Conservation (phyloP, 2,888 invertebrate genomes). For the Myathropa florea region DNA sequence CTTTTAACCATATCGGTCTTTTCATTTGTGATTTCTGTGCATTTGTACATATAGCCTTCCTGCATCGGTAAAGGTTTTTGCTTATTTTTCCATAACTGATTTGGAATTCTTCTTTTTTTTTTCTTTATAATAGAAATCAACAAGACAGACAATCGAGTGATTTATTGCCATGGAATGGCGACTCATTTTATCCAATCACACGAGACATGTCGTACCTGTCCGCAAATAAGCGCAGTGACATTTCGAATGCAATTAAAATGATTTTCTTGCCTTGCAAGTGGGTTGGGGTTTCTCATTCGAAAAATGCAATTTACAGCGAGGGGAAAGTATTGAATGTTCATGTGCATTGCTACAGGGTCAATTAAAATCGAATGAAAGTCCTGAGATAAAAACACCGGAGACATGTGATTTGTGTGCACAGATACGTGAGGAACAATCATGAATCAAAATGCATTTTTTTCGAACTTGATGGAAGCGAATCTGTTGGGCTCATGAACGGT, state of each 20-base stretch:
- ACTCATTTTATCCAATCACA: conserved; percentile 62
- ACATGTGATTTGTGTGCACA: conserved; percentile 30
- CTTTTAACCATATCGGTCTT: conserved; percentile 64
- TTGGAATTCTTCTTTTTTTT: conserved; percentile 34
- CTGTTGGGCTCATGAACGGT: conserved; percentile 52
- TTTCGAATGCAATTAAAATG: conserved; percentile 50
- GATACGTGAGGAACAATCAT: conserved; percentile 47
- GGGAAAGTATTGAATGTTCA: not conserved
- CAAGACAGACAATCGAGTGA: conserved; percentile 58
- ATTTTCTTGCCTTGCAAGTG: conserved; percentile 29
- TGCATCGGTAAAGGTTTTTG: conserved; percentile 35
- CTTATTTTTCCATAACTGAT: conserved; percentile 47
- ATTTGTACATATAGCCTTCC: conserved; percentile 20
- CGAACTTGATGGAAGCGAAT: conserved; percentile 55
- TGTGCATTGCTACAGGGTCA: conserved; percentile 1
- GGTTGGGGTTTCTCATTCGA: conserved; percentile 4
- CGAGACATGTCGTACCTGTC: conserved; percentile 21
- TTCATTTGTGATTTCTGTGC: conserved; percentile 56
- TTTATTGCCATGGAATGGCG: conserved; percentile 65
- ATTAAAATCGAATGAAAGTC: conserved; percentile 57
- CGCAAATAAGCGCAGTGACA: conserved; percentile 27
- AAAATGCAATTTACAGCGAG: conserved; percentile 4
- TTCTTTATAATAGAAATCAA: conserved; percentile 47
- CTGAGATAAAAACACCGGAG: conserved; percentile 18
- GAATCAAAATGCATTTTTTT: conserved; percentile 60